A percentile compares a stretch with the other conserved stretches of the same genome.
These are phyloP conservation scores for Iguana delicatissima DNA, from an alignment of 2,797 vertebrate genomes.

Conservation along the genomic window DNA sequence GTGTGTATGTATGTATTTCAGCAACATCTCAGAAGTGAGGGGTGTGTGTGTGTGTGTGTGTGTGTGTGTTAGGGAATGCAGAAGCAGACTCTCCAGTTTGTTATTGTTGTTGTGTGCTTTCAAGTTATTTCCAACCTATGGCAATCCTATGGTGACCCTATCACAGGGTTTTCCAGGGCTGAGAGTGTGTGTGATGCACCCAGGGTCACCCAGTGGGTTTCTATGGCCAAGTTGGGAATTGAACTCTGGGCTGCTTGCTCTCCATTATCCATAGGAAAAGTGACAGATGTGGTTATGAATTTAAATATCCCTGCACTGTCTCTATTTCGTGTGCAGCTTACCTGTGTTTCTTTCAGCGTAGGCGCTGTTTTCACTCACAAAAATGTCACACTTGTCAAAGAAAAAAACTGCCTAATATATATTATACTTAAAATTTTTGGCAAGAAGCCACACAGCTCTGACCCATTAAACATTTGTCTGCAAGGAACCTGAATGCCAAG, in stretches of 20 bases:
- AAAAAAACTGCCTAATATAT: background rate
- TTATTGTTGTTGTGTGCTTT: no score
- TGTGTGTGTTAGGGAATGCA: background rate
- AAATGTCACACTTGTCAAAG: background rate
- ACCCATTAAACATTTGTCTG: background rate
- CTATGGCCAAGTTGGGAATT: no score
- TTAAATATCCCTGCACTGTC: background rate
- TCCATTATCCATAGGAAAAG: background rate
- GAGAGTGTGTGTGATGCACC: no score
- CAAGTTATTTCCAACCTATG: no score
- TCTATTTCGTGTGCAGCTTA: background rate
- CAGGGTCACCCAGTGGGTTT: no score
- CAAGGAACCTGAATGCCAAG: constrained; percentile 1
- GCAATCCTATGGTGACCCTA: no score
- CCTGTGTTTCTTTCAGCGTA: background rate
- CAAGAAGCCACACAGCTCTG: background rate
- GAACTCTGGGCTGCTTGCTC: no score
- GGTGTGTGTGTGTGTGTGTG: no score
- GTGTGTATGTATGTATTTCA: no score
- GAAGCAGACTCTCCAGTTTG: background rate
- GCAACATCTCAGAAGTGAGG: no score
- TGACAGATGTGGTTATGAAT: background rate
- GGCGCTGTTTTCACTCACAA: background rate
- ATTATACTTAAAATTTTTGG: background rate
- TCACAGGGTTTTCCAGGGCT: no score